Conservation (phyloP, 2,797 vertebrate genomes). For the Amblyopsis hoosieri region DNA sequence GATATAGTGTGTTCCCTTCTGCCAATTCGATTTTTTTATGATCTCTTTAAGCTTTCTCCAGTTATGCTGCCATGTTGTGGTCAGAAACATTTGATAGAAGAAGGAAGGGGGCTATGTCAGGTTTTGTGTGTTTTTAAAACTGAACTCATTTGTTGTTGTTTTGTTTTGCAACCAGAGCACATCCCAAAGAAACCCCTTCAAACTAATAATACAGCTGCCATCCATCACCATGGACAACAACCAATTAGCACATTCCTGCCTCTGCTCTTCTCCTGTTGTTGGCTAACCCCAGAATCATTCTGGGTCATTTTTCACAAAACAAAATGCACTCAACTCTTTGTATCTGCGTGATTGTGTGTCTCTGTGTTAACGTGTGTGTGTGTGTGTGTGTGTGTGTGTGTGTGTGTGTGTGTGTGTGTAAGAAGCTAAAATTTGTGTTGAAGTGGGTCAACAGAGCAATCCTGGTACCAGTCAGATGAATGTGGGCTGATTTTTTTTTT, state of each 20-base stretch:
- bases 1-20: background rate
- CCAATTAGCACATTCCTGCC: conserved; percentile 76
- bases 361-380: background rate
- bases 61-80: conserved; percentile 14
- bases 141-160: conserved; percentile 25
- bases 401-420: background rate
- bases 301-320: conserved; percentile 56
- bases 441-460: background rate
- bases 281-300: conserved; percentile 52
- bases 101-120: background rate
- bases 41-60: background rate
- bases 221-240: conserved; percentile 78
- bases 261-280: conserved; percentile 62
- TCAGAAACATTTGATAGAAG: conserved; percentile 21
- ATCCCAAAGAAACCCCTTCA: conserved; percentile 54
- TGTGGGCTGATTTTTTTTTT: conserved; percentile 19
- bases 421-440: background rate
- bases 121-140: background rate
- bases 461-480: conserved; percentile 12
- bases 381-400: background rate
- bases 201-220: conserved; percentile 71
- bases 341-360: conserved; percentile 6
- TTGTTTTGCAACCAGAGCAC: conserved; percentile 48
- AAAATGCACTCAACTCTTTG: conserved; percentile 25
- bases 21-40: conserved; percentile 3